Evolutionary conservation across 2,888 invertebrate species (phyloP).

Genomic region (Chironomus tentans): DNA sequence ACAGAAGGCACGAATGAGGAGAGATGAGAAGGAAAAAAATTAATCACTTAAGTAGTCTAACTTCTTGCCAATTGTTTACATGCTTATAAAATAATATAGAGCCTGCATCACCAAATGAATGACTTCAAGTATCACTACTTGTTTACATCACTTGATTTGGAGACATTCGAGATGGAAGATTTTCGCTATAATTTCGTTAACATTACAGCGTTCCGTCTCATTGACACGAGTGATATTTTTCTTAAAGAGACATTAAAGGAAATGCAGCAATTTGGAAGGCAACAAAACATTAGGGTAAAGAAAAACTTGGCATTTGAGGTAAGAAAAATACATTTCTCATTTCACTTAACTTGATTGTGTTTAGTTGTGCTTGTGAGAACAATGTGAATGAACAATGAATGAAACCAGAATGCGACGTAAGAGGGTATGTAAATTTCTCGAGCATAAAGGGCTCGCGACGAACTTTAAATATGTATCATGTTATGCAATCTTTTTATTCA

Average conservation of each 20-base stretch:
- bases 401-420: too few species aligned
- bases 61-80: not conserved
- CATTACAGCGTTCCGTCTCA: constrained; percentile 65
- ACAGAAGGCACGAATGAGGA: not conserved
- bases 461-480: too few species aligned
- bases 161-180: constrained; percentile 58
- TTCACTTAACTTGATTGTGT: not conserved
- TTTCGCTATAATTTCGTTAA: constrained; percentile 70
- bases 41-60: constrained; percentile 4
- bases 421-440: too few species aligned
- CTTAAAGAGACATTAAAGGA: constrained; percentile 59
- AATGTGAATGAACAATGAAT: too few species aligned
- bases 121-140: constrained; percentile 77
- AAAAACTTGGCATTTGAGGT: constrained; percentile 54
- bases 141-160: constrained; percentile 63
- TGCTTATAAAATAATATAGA: constrained; percentile 43
- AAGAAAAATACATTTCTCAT: constrained; percentile 29
- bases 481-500: not conserved
- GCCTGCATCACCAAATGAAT: constrained; percentile 72
- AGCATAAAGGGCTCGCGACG: too few species aligned
- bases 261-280: constrained; percentile 56
- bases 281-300: constrained; percentile 47
- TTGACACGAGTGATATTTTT: constrained; percentile 57
- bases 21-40: not conserved
- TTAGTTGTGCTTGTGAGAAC: not conserved